Evolutionary conservation across 2,113 vertebrate species (phyloP).

Genomic region (Pachyramphus minor): DNA sequence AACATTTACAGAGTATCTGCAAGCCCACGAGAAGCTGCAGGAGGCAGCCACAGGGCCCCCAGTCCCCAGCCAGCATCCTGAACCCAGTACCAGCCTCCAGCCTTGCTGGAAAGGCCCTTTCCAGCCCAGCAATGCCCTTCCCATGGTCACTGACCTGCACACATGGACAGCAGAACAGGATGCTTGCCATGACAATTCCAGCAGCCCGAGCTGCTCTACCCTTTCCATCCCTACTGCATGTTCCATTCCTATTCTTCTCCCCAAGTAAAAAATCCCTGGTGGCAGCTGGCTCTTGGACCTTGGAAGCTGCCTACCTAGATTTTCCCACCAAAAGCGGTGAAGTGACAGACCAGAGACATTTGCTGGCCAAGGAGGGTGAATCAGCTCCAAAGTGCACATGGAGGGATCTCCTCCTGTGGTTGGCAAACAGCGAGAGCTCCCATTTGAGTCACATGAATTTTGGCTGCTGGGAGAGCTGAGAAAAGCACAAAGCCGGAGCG

Average conservation of each 20-base stretch:
- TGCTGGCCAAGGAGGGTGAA: conserved; percentile 14
- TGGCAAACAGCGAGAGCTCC: not conserved
- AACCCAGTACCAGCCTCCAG: not conserved
- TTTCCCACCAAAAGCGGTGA: not conserved
- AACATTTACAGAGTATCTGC: not conserved
- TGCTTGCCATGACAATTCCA: accelerated
- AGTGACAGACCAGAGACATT: conserved; percentile 24
- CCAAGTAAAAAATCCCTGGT: not conserved
- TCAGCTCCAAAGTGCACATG: not conserved
- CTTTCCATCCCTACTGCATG: not conserved
- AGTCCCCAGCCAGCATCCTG: not conserved
- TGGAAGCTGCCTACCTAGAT: not conserved
- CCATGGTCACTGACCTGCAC: no score
- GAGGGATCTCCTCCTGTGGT: not conserved
- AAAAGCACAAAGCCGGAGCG: not conserved
- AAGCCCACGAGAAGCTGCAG: not conserved
- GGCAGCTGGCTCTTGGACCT: not conserved
- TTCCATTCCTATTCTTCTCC: not conserved
- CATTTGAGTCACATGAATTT: not conserved
- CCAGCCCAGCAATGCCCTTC: not conserved
- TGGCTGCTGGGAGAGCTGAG: not conserved
- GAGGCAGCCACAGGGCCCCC: not conserved
- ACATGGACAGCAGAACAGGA: not conserved
- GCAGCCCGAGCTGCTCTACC: accelerated
- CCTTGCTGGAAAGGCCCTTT: not conserved